Base-by-base conservation (phyloP, 2,113 vertebrate genomes). In the Pelecanoides urinatrix region DNA sequence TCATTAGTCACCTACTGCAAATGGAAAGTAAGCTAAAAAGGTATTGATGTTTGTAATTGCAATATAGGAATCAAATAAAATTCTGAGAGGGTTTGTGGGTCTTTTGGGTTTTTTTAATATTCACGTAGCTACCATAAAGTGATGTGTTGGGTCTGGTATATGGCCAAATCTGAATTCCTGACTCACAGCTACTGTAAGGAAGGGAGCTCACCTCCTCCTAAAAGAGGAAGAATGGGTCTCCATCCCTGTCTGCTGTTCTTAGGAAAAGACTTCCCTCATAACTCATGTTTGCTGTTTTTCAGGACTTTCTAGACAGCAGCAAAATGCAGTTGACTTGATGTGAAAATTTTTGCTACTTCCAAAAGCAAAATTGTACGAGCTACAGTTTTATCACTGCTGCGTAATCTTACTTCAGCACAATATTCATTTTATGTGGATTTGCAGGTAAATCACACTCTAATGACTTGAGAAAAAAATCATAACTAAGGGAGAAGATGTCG, bases 21-120 rank as follows among this genome's bases (percentile, higher is more conserved):
- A 20, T 20, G 16, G 18, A 36, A 76, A 44, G 42, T 10, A 36
- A 50, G 9, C 12, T 1, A 11, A 36, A n/a, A 42, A 73, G 7
- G 1, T 13, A 4, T 2, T 18, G 5, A 3, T 47, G 13, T 25
- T 74, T 6, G 2, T 55, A 70, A 52, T 9, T 36, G 20, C 3
- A 47, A 11, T 26, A 38, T 8, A 52, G 30, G 15, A 47, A 23
- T 36, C 7, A 5, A 67, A 52, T 10, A 5, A 26, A 52, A 44
- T 36, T 52, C 10, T 21, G 21, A 40, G 30, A 10, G 12, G 2
- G 6, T 27, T 44, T 27, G 6, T 38, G 40, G 47, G 16, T 45
- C 61, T 5, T 25, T 25, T 38, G 14, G 1, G 0, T 49, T 23
- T 53, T 59, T 59, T 30, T n/a, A 23, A 1, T 40, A 4, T 47